Evolutionary conservation across 2,797 vertebrate genomes (phyloP).

Genomic region (Hemitrygon akajei): DNA sequence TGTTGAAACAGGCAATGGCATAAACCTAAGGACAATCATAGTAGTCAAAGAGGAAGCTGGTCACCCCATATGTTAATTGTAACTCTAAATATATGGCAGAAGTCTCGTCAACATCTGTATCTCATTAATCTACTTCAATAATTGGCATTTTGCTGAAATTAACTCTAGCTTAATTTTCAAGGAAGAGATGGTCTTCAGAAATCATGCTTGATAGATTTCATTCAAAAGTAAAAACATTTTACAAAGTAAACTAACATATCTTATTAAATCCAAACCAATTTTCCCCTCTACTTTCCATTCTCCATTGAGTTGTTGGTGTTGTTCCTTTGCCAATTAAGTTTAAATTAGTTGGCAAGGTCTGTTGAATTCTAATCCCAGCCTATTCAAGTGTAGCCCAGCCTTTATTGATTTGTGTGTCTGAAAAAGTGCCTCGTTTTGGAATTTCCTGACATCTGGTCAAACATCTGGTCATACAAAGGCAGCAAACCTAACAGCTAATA

Average conservation of each 20-base stretch:
- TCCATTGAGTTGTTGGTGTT: not conserved
- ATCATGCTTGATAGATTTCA: not conserved
- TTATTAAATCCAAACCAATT: not conserved
- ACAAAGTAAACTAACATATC: not conserved
- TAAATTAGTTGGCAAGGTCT: not conserved
- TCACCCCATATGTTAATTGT: not conserved
- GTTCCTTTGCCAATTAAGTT: not conserved
- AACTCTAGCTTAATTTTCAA: not conserved
- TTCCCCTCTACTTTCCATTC: not conserved
- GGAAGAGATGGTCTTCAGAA: not conserved
- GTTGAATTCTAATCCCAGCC: not conserved
- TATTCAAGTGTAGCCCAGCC: not conserved
- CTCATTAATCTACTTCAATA: not conserved
- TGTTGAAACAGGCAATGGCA: not conserved
- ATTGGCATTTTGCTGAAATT: not conserved
- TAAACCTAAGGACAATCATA: not conserved
- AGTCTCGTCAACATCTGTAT: not conserved
- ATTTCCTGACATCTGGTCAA: conserved; percentile 31
- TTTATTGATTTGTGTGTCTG: conserved; percentile 26
- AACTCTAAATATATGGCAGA: not conserved
- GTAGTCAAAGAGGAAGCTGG: not conserved
- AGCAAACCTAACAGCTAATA: not conserved
- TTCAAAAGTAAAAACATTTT: not conserved
- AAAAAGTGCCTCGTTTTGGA: conserved; percentile 8
- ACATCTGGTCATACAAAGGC: conserved; percentile 2